These are phyloP conservation scores for Odocoileus hemionus DNA, from an alignment of 2,113 vertebrate genomes.

Conservation along the genomic window DNA sequence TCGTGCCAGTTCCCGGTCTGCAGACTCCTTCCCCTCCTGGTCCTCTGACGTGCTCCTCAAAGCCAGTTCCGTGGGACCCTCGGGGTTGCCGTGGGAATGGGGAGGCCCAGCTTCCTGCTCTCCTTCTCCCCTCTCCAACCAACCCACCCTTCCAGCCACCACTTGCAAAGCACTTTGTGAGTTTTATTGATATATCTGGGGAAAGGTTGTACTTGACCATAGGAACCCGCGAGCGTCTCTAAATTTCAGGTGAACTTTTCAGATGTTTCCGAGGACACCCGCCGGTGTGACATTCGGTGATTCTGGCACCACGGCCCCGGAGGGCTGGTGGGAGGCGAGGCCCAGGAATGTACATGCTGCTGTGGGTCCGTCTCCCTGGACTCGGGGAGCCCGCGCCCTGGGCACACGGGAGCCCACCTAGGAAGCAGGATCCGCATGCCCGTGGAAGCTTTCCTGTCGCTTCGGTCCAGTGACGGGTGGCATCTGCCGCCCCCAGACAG, in stretches of 20 bases:
- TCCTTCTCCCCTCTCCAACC: too few relatives aligned
- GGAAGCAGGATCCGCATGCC: rapidly evolving
- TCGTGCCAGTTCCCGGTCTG: rapidly evolving
- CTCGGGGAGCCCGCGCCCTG: rapidly evolving
- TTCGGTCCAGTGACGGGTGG: rapidly evolving
- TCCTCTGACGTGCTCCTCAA: background rate
- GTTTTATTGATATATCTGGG: background rate
- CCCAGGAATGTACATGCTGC: rapidly evolving
- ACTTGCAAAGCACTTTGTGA: background rate
- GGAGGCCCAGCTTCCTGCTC: background rate
- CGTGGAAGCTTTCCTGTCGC: rapidly evolving
- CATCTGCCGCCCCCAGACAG: background rate
- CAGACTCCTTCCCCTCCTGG: background rate
- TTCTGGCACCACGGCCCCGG: rapidly evolving
- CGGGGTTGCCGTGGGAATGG: rapidly evolving
- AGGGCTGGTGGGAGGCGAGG: background rate
- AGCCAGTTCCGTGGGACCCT: background rate
- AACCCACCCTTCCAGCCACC: background rate
- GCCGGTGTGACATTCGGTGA: rapidly evolving
- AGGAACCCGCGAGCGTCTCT: too few relatives aligned
- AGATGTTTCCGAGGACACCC: background rate
- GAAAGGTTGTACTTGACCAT: background rate
- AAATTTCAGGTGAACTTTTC: too few relatives aligned
- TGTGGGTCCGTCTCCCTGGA: rapidly evolving
- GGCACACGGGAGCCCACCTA: rapidly evolving